Percentiles rank a stretch among this genome's conserved stretches.
Conservation (phyloP, 2,797 vertebrate genomes). For the Enteromius treurensis region DNA sequence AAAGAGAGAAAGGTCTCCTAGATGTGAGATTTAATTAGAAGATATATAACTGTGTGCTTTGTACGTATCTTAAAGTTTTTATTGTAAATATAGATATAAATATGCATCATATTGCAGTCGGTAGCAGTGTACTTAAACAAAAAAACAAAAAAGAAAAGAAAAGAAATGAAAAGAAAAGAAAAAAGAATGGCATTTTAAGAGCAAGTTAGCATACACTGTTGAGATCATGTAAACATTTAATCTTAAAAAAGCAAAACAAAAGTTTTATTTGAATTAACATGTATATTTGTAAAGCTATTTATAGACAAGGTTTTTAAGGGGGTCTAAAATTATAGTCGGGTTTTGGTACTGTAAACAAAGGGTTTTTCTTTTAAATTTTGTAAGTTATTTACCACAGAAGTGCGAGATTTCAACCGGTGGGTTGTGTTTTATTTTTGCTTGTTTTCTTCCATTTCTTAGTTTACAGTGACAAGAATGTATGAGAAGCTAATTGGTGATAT, state of each 20-base stretch:
- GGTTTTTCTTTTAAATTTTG: constrained; percentile 75
- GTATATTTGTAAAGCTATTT: constrained; percentile 99
- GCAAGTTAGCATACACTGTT: constrained; percentile 87
- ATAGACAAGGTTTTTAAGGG: constrained; percentile 85
- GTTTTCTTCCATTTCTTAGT: constrained; percentile 75
- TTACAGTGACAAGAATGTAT: constrained; percentile 82
- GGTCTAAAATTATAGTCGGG: constrained; percentile 79
- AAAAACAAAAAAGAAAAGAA: constrained; percentile 66
- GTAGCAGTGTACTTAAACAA: constrained; percentile 75
- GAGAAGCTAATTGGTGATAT: constrained; percentile 68
- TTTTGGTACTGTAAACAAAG: constrained; percentile 86
- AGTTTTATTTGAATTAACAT: constrained; percentile 88
- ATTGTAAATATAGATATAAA: constrained; percentile 91
- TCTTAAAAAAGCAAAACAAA: constrained; percentile 83
- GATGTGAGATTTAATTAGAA: constrained; percentile 65
- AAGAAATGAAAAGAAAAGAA: constrained; percentile 67
- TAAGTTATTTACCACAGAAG: constrained; percentile 94
- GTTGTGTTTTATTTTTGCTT: constrained; percentile 70
- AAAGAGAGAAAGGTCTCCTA: constrained; percentile 43
- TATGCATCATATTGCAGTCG: constrained; percentile 79
- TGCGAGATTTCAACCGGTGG: constrained; percentile 70
- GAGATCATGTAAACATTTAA: constrained; percentile 79
- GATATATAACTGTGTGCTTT: constrained; percentile 64
- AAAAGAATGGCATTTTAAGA: constrained; percentile 72
- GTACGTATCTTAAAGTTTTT: constrained; percentile 83